Base-by-base conservation (phyloP, 1,140 invertebrate genomes). In the Drosophila sp. region DNA sequence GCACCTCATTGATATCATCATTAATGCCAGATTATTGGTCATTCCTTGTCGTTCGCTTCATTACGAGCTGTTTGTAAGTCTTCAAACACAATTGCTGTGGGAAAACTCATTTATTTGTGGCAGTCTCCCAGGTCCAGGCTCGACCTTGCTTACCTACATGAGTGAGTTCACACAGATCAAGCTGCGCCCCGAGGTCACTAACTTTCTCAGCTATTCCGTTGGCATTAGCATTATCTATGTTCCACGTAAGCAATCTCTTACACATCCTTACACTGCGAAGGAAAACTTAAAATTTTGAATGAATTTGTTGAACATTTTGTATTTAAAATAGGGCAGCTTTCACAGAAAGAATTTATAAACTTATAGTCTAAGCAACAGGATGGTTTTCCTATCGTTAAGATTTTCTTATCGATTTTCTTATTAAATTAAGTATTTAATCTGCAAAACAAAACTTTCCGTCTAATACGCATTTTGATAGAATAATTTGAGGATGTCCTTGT, bases 11-110 rank as follows among this genome's bases (percentile, higher is more conserved):
- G 1, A 2, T 82, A 0, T 76, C 75, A 2, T 29, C 75, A 0
- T 2, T 62, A 1, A 83, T 89, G 82, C 79, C 83, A 0, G 65
- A 76, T 1, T 87, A 29, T 16, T 87, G 79, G 79, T 64, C 64
- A 8, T 82, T 73, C 25, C 1, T 70, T 9, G 21, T 18, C 11
- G 7, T 72, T 14, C 78, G 82, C 0, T 45, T 72, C 3, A 0
- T 86, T 0, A 0, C 34, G 1, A 62, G 77, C 9, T 25, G 18
- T 6, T 51, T 76, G 82, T 86, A 50, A 76, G 82, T 45, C 2
- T 27, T 18, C 2, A 9, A 5, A 2, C 5, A 2, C 18, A 2
- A 16, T 6, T 5, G 0, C 6, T 13, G 1, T 16, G 1, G 38
- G 1, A 0, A 18, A n/a, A 53, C 11, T 38, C 11, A 51, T 54